Evolutionary conservation across 1,140 invertebrate genomes (phyloP).

Genomic region (Zaprionus lachaisei): DNA sequence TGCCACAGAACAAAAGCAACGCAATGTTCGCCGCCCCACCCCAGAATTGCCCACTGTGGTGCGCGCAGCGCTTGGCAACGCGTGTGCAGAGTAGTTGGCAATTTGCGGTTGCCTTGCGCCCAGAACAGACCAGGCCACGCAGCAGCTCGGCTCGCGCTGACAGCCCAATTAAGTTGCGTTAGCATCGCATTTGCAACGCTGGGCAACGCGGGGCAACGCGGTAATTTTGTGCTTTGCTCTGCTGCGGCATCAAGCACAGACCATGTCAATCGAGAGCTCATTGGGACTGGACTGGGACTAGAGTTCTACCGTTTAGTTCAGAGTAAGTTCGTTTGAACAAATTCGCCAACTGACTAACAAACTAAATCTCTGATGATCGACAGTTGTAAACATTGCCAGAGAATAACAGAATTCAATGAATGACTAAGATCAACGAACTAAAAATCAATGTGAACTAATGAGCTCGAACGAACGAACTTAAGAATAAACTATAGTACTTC

Average conservation of each 20-base stretch:
- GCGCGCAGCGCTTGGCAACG: conserved; percentile 21
- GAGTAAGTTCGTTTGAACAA: no score
- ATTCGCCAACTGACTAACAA: no score
- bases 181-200: conserved; percentile 3
- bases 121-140: not conserved
- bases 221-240: conserved; percentile 28
- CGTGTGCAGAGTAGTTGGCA: conserved; percentile 25
- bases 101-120: conserved; percentile 28
- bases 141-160: conserved; percentile 24
- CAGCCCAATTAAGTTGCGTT: conserved; percentile 54
- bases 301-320: no score
- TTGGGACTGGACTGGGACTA: not conserved
- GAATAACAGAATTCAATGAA: no score
- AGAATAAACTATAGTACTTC: no score
- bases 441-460: no score
- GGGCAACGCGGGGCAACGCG: conserved; percentile 8
- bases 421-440: no score
- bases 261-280: conserved; percentile 4
- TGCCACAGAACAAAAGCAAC: conserved; percentile 5
- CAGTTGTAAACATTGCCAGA: no score
- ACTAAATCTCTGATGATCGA: no score
- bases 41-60: not conserved
- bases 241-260: conserved; percentile 13
- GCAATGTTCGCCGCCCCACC: not conserved
- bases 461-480: no score